Base-by-base conservation (phyloP, 2,797 vertebrate species). In the Cirrhinus molitorella region DNA sequence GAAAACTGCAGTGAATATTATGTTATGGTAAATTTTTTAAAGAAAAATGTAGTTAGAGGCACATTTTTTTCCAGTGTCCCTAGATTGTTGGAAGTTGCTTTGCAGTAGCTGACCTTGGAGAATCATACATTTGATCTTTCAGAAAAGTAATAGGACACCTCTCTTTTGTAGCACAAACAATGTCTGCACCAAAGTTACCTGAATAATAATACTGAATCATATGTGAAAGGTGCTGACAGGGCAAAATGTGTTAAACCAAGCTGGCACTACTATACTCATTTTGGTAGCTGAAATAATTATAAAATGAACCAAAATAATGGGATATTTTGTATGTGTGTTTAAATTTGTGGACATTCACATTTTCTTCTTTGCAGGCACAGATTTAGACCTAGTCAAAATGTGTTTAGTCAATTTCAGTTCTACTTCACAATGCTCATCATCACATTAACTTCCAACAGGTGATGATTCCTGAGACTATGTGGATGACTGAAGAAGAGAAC, bases 371-470 rank as follows among this genome's bases (percentile, higher is more conserved):
- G 9, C 19, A 67, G 65, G 10, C 4, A 66, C 65, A n/a, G 10
- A 40, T 66, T 37, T 40, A 10, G 34, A 19, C 65, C 34, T 40
- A n/a, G 63, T 21, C 63, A 21, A 19, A n/a, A 37, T n/a, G 34
- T 66, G 34, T 67, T n/a, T 43, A n/a, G 65, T 37, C 31, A 21
- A 3, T 5, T 37, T 34, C 63, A 66, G 19, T 40, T 67, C 10
- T 67, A n/a, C 17, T 72, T 72, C 9, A 31, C 70, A 68, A 40
- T 70, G 43, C 21, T 40, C 3, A 0, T 43, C 6, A 70, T 47
- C n/a, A 47, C 40, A 45, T 25, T 47, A 0, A 25, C n/a, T 31
- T 67, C 63, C 16, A 55, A 68, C 78, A 80, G 78, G 63, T 80
- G 78, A 75, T 59, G 78, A 63, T 47, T 28, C 37, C 7, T 21